These are phyloP conservation scores for Drosophila aff. DNA, from an alignment of 1,140 invertebrate species.

Conservation along the genomic window DNA sequence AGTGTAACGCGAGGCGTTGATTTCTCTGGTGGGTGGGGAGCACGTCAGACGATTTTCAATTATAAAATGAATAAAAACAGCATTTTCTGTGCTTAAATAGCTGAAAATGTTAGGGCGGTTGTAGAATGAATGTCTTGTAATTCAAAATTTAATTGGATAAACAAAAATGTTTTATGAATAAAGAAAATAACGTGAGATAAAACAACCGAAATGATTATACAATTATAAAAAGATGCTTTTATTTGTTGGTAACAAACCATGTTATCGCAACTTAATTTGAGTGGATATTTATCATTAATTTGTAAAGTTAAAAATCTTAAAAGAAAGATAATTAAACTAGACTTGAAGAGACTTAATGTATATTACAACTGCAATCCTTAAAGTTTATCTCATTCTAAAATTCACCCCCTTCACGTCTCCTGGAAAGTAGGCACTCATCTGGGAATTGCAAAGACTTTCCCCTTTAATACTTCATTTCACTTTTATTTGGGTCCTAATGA, in stretches of 20 bases:
- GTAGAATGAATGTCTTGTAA: constrained; percentile 1
- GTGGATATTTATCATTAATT: too few relatives aligned
- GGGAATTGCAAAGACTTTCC: background rate
- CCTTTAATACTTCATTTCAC: constrained; percentile 18
- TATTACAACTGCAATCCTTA: too few relatives aligned
- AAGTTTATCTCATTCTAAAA: background rate
- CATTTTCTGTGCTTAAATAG: constrained; percentile 37
- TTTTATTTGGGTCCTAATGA: constrained; percentile 24
- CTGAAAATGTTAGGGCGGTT: constrained; percentile 25
- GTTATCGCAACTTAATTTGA: too few relatives aligned
- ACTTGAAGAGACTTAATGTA: too few relatives aligned
- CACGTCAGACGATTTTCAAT: constrained; percentile 29
- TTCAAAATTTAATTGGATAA: constrained; percentile 32
- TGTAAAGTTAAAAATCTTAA: too few relatives aligned
- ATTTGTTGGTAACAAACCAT: too few relatives aligned
- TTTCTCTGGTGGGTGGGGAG: background rate
- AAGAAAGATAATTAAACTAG: too few relatives aligned
- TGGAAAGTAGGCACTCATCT: background rate
- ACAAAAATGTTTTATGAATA: constrained; percentile 2
- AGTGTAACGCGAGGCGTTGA: constrained; percentile 31
- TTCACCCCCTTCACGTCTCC: background rate
- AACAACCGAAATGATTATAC: too few relatives aligned
- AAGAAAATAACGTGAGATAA: background rate
- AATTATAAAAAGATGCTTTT: too few relatives aligned
- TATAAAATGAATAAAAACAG: constrained; percentile 31